A percentile compares a stretch with the other conserved stretches of the same genome.
phyloP scores from a whole-genome alignment of 2,888 invertebrate genomes.

The Andrena marginata region DNA sequence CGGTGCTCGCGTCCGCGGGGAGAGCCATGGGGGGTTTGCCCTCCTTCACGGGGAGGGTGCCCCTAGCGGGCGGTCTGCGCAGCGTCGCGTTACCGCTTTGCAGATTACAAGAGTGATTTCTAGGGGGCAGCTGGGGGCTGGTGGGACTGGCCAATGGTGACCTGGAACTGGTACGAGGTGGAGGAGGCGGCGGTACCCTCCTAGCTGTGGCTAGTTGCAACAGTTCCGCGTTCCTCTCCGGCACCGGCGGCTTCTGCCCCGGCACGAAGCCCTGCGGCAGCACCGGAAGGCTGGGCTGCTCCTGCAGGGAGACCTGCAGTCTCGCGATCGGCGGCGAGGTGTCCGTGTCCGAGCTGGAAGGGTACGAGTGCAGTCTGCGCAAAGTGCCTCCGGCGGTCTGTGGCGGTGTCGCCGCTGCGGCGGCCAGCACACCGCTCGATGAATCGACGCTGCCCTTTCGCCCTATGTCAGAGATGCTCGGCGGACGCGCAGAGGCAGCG shows the following conservation, averaged over 20 bases:
- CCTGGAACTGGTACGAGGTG: slow-evolving; percentile 95
- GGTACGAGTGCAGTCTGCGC: slow-evolving; percentile 93
- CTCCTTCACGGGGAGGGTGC: slow-evolving; percentile 56
- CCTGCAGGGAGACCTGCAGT: slow-evolving; percentile 85
- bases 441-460: slow-evolving; percentile 87
- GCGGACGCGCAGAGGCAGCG: slow-evolving; percentile 72
- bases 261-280: slow-evolving; percentile 66
- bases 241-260: slow-evolving; percentile 89
- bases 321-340: slow-evolving; percentile 91
- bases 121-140: slow-evolving; percentile 89
- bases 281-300: slow-evolving; percentile 74
- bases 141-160: slow-evolving; percentile 95
- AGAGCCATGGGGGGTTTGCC: slow-evolving; percentile 81
- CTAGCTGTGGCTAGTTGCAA: slow-evolving; percentile 90
- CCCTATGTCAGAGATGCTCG: slow-evolving; percentile 86
- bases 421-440: slow-evolving; percentile 77
- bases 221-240: slow-evolving; percentile 92
- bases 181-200: slow-evolving; percentile 95
- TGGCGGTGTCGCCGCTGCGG: slow-evolving; percentile 79
- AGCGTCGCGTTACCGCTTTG: slow-evolving; percentile 62
- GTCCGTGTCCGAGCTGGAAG: slow-evolving; percentile 94
- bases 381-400: slow-evolving; percentile 85
- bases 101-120: slow-evolving; percentile 84
- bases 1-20: slow-evolving; percentile 68
- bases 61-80: slow-evolving; percentile 61